These are phyloP conservation scores for Borostomias antarcticus DNA, from an alignment of 2,797 vertebrate genomes.

Conservation along the genomic window DNA sequence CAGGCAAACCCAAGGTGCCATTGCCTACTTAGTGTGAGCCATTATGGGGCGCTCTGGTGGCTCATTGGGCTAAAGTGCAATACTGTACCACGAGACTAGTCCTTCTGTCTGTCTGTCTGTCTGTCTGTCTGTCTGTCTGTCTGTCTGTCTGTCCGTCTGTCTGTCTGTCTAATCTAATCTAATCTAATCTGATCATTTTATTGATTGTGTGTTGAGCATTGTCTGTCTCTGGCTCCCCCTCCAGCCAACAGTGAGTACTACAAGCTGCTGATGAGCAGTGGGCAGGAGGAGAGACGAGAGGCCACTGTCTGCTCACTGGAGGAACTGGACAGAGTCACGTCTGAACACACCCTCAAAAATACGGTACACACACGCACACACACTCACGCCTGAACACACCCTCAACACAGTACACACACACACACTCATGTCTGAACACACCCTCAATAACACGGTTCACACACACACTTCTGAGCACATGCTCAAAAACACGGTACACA, in stretches of 20 bases:
- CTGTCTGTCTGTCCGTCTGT: too few species aligned
- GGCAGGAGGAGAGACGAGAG: constrained; percentile 70
- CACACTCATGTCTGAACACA: constrained; percentile 84
- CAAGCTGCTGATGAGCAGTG: constrained; percentile 80
- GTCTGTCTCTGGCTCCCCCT: constrained; percentile 34
- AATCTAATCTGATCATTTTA: too few species aligned
- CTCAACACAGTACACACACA: constrained; percentile 33
- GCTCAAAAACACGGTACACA: not conserved
- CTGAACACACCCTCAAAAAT: constrained; percentile 89
- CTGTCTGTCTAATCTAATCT: too few species aligned
- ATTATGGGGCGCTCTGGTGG: too few species aligned
- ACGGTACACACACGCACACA: constrained; percentile 69
- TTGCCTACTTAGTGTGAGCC: too few species aligned
- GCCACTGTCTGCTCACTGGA: constrained; percentile 77
- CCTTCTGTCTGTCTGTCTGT: not conserved
- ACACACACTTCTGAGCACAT: not conserved
- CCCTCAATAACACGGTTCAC: constrained; percentile 87
- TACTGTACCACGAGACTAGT: too few species aligned
- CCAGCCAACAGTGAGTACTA: constrained; percentile 88
- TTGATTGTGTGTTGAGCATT: too few species aligned
- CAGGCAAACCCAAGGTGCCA: too few species aligned
- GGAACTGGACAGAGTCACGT: constrained; percentile 83
- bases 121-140: not conserved
- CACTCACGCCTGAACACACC: not conserved
- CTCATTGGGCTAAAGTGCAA: too few species aligned